phyloP scores from a whole-genome alignment of 2,888 invertebrate species.

The Holacanthella duospinosa region DNA sequence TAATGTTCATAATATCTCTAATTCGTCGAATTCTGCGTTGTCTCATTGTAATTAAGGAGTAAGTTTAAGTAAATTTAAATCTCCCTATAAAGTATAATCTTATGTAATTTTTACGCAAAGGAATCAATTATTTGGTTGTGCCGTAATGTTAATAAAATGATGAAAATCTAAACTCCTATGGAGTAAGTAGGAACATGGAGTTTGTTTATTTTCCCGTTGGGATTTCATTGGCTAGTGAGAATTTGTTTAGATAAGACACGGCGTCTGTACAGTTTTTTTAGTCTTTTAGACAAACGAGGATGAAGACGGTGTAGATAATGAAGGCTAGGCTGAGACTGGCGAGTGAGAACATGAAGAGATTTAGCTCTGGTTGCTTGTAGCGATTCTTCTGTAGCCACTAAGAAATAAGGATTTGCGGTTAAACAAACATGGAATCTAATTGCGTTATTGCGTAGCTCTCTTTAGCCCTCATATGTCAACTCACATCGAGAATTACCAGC shows the following conservation, averaged over 20 bases:
- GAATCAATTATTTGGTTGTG: slow-evolving; percentile 1
- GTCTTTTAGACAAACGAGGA: slow-evolving; percentile 72
- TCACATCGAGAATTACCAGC: slow-evolving; percentile 13
- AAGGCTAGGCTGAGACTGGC: slow-evolving; percentile 76
- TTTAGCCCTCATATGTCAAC: neutral
- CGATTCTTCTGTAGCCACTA: slow-evolving; percentile 80
- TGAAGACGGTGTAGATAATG: slow-evolving; percentile 78
- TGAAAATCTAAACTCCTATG: neutral
- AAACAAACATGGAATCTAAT: too few relatives aligned
- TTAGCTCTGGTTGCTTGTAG: slow-evolving; percentile 82
- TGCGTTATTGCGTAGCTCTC: neutral
- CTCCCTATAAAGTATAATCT: neutral
- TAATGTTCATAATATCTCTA: neutral
- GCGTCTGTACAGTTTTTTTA: neutral
- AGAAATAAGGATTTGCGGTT: neutral
- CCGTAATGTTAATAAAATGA: slow-evolving; percentile 6
- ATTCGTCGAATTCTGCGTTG: neutral
- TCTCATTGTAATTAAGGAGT: neutral
- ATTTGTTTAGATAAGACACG: neutral
- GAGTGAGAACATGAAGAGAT: slow-evolving; percentile 86
- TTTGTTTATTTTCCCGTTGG: neutral
- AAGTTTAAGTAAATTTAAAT: neutral
- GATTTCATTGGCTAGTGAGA: neutral
- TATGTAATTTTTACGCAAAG: neutral
- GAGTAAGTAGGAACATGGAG: neutral